A percentile compares a stretch with the other conserved stretches of the same genome.
Conservation (phyloP, 2,797 vertebrate genomes). For the Manis javanica region DNA sequence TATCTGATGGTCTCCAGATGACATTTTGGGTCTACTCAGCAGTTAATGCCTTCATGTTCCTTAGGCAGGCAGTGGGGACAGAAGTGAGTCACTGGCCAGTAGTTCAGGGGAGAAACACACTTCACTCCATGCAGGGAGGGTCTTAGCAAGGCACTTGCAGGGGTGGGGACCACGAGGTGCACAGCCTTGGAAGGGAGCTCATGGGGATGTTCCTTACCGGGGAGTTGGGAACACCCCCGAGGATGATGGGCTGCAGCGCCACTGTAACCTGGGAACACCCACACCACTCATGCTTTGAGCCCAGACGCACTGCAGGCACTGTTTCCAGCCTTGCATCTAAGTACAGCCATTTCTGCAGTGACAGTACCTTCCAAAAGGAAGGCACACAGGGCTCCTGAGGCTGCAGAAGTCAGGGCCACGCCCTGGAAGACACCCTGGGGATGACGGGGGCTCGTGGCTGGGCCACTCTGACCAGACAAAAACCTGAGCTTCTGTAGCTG, state of each 20-base stretch:
- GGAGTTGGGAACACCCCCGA: neutral
- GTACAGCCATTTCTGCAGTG: fast-evolving
- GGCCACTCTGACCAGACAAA: neutral
- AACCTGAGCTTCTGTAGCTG: neutral
- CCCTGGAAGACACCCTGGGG: fast-evolving
- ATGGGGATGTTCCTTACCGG: fast-evolving
- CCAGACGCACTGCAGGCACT: fast-evolving
- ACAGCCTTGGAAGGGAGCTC: neutral
- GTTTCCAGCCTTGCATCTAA: fast-evolving
- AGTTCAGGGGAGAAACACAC: neutral
- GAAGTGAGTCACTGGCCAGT: fast-evolving
- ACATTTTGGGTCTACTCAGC: neutral
- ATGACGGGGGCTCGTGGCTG: fast-evolving
- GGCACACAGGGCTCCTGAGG: neutral
- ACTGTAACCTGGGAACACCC: fast-evolving
- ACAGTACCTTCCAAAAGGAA: neutral
- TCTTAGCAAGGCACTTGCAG: fast-evolving
- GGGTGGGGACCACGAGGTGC: neutral
- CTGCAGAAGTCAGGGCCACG: fast-evolving
- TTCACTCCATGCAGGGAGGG: fast-evolving
- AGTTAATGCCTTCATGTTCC: neutral
- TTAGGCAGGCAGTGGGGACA: too few relatives aligned
- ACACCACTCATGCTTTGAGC: neutral
- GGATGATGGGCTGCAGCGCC: fast-evolving
- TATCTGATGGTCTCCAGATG: neutral